Base-by-base conservation (phyloP, 2,113 vertebrate species). In the Varanus salvator region DNA sequence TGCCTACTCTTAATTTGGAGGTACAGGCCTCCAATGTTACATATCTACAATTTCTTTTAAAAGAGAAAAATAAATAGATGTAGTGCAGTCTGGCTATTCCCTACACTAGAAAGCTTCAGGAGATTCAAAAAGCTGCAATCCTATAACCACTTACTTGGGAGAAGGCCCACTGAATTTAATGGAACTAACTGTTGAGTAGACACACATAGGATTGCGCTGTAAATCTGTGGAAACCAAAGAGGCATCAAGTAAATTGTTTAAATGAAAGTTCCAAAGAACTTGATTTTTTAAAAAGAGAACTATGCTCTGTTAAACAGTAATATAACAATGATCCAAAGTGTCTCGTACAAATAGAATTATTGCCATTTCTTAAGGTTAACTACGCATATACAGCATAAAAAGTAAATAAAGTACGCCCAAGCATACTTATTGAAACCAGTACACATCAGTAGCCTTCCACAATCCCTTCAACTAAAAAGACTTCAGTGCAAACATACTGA, bases 341-440 rank as follows among this genome's bases (percentile, higher is more conserved):
- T 44, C 19, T 64, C 76, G 89, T 87, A 17, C 91, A 69, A 87
- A 87, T 89, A 92, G 92, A 91, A 96, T 93, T 90, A 94, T 81
- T 90, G 93, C 92, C 92, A 91, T 88, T 87, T 94, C 87, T 87
- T 69, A 83, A 94, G 85, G 1, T 57, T 87, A 84, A 50, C 12
- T 82, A 19, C 0, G 86, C 89, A 87, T 17, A 64, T 89, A 90
- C 93, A 92, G 77, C 52, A 77, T 74, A 93, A 92, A 71, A 52
- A 52, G 31, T 54, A 74, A 89, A 91, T 91, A 69, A 93, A 75
- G 38, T 91, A 92, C 93, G 90, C 92, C 89, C 89, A 66, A n/a
- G 91, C 93, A 91, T 92, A 88, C 85, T 92, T 87, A 87, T 83
- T 94, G 93, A 93, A 91, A 93, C 91, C 93, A 93, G 85, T 94